Evolutionary conservation across 2,888 invertebrate species (phyloP).

Genomic region (Patella ulyssiponensis): DNA sequence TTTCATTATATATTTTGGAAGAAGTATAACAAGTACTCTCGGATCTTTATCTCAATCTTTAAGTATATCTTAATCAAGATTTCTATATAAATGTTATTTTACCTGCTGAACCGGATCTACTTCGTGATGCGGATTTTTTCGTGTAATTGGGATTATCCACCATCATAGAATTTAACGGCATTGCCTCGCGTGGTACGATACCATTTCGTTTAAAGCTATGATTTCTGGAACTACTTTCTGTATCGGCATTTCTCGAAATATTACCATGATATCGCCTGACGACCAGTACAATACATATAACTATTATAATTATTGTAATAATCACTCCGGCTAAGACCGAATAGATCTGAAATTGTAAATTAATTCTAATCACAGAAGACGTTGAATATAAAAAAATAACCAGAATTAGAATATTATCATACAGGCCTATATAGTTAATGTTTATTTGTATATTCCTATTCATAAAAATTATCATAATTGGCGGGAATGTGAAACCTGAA

Average conservation of each 20-base stretch:
- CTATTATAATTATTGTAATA: neutral
- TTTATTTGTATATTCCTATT: too few relatives aligned
- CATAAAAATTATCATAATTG: too few relatives aligned
- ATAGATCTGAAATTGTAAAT: too few relatives aligned
- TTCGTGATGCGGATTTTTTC: constrained; percentile 17
- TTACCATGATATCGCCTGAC: neutral
- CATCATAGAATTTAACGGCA: constrained; percentile 21
- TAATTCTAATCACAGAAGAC: too few relatives aligned
- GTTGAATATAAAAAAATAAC: too few relatives aligned
- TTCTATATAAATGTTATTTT: neutral
- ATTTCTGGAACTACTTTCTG: neutral
- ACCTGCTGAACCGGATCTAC: neutral
- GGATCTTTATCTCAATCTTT: too few relatives aligned
- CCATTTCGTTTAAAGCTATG: constrained; percentile 7
- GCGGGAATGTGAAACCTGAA: too few relatives aligned
- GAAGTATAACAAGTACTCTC: too few relatives aligned
- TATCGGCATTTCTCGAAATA: neutral
- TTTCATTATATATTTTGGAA: too few relatives aligned
- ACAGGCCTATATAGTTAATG: too few relatives aligned
- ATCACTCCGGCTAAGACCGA: neutral
- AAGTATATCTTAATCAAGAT: too few relatives aligned
- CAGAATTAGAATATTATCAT: too few relatives aligned
- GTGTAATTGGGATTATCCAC: constrained; percentile 56
- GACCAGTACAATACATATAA: neutral
- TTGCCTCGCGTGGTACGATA: neutral